Base-by-base conservation (phyloP, 2,888 invertebrate genomes). In the Charanyca ferruginea region DNA sequence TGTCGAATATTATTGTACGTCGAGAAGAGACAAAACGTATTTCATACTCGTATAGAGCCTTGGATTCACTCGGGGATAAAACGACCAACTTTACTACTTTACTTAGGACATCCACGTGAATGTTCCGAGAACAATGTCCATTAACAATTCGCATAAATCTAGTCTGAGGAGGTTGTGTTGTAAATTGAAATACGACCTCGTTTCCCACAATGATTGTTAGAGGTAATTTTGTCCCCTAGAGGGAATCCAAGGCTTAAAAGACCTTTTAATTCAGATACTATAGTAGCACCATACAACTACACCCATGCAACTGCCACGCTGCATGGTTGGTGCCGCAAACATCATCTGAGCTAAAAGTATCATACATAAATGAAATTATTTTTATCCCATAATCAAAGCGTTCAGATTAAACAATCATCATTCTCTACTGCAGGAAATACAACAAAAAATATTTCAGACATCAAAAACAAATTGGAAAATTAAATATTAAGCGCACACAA, bases 1-100 rank as follows among this genome's bases (percentile, higher is more conserved):
- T 45, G 13, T 5, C 16, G 59, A 70, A 59, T 59, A 67, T 41
- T 42, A 69, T 48, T 28, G 22, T 3, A 51, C 13, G 8, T 44
- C 35, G 28, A 51, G 35, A 66, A 38, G 38, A 70, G 25, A 44
- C 32, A 20, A 45, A 28, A 59, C 8, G 6, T 9, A 28, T 45
- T 66, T 52, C 3, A 64, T 7, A 51, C 7, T 42, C 11, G 1
- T 22, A n/a, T 38, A 13, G 25, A 25, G 3, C 32, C 32, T 32
- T 32, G 32, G 32, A 32, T 32, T 32, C 32, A 32, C 32, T 32
- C 11, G 11, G 32, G 32, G 32, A 32, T 32, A 11, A 32, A 32
- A 2, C 0, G n/a, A n/a, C n/a, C n/a, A 9, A 32, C 32, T 32
- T 32, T 9, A 32, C 32, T 32, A 11, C 11, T 11, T 32, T 2